These are phyloP conservation scores for Eulemur mongoz DNA, from an alignment of 2,797 vertebrate species.

Conservation along the genomic window DNA sequence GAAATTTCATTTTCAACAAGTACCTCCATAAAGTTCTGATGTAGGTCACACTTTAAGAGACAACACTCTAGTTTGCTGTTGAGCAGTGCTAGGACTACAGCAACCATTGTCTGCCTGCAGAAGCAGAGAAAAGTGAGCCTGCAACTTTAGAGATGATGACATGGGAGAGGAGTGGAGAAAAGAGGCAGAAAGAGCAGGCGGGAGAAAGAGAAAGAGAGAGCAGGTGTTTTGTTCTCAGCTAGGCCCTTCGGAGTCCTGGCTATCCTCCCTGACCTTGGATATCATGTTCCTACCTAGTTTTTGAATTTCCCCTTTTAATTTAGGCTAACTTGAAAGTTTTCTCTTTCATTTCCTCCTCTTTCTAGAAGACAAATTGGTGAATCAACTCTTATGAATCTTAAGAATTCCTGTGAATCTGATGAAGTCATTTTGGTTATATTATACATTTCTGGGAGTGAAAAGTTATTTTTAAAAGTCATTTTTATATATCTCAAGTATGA, in stretches of 20 bases:
- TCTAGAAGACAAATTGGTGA: not conserved
- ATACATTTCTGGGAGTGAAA: not conserved
- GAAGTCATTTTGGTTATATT: not conserved
- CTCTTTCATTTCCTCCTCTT: not conserved
- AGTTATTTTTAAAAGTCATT: conserved; percentile 13
- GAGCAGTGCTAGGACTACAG: not conserved
- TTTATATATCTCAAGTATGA: not conserved
- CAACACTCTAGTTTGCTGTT: not conserved
- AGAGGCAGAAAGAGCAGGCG: not conserved
- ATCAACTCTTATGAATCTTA: not conserved
- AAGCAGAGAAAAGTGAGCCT: not conserved
- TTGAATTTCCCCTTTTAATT: not conserved
- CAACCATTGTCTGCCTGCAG: not conserved
- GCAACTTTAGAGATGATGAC: not conserved
- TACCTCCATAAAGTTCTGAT: not conserved
- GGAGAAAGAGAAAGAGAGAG: not conserved
- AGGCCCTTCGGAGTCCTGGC: not conserved
- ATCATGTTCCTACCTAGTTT: not conserved
- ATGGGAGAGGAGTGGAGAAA: not conserved
- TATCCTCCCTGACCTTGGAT: not conserved
- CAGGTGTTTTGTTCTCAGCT: not conserved
- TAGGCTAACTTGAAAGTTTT: not conserved
- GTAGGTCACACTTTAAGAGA: not conserved
- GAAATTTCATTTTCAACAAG: not conserved
- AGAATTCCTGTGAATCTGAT: not conserved